A percentile compares a stretch with the other conserved stretches of the same genome.
These are phyloP conservation scores for Eidolon helvum DNA, from an alignment of 2,113 vertebrate genomes.

Conservation along the genomic window DNA sequence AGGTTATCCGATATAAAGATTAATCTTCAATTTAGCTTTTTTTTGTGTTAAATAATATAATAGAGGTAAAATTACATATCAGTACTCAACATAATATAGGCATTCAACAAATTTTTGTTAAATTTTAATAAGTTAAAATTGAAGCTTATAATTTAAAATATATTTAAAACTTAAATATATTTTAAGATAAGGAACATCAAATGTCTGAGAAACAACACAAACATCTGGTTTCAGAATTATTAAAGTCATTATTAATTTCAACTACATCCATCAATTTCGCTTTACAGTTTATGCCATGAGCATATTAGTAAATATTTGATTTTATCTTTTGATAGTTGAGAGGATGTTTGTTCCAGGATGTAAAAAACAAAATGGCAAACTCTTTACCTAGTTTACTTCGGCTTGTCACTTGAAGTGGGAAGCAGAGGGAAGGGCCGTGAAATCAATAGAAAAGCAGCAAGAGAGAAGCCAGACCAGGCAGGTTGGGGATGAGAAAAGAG, in stretches of 20 bases:
- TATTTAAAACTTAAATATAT: background rate
- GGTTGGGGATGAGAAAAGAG: background rate
- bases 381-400: background rate
- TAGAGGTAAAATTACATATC: background rate
- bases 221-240: background rate
- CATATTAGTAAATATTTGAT: background rate
- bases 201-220: background rate
- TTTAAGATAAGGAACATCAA: background rate
- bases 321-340: background rate
- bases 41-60: background rate
- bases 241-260: background rate
- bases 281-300: background rate
- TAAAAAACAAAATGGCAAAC: constrained; percentile 44
- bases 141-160: background rate
- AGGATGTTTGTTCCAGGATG: constrained; percentile 49
- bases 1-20: background rate
- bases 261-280: background rate
- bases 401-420: background rate
- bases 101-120: background rate
- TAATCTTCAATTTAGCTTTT: background rate
- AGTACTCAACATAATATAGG: background rate
- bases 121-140: background rate
- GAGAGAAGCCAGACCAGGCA: background rate
- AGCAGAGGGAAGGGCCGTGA: background rate
- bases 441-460: background rate